Conservation (phyloP, 2,888 invertebrate species). For the Chesias legatella region DNA sequence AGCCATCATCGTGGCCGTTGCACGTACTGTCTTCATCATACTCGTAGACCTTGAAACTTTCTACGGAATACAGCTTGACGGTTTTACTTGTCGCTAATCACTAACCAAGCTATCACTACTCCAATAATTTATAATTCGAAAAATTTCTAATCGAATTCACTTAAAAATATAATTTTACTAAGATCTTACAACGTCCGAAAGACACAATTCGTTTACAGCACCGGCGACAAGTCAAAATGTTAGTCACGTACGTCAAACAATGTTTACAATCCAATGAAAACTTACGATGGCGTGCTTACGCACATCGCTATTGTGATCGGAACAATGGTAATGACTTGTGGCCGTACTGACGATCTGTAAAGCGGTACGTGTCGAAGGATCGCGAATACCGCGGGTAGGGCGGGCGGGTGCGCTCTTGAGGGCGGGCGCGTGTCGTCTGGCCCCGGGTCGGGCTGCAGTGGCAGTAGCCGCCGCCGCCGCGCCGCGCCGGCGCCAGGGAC, state of each 20-base stretch:
- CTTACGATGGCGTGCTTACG: slow-evolving; percentile 52
- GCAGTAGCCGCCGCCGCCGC: slow-evolving; percentile 70
- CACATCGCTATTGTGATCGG: slow-evolving; percentile 55
- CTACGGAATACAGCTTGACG: slow-evolving; percentile 79
- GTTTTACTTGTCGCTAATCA: slow-evolving; percentile 43
- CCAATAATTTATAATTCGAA: neutral
- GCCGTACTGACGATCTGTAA: slow-evolving; percentile 26
- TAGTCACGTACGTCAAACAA: slow-evolving; percentile 37
- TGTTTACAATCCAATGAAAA: slow-evolving; percentile 58
- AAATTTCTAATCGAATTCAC: neutral
- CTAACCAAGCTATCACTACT: slow-evolving; percentile 13
- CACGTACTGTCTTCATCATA: slow-evolving; percentile 70
- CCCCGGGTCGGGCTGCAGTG: slow-evolving; percentile 65
- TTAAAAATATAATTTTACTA: neutral
- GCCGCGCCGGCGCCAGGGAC: slow-evolving; percentile 79
- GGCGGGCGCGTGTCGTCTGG: slow-evolving; percentile 74
- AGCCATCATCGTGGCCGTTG: slow-evolving; percentile 68
- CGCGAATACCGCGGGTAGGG: slow-evolving; percentile 29
- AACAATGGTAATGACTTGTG: slow-evolving; percentile 53
- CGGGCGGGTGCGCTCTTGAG: slow-evolving; percentile 46
- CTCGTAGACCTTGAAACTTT: slow-evolving; percentile 76
- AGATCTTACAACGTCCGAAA: slow-evolving; percentile 13
- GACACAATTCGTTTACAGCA: slow-evolving; percentile 25
- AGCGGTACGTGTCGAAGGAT: slow-evolving; percentile 36
- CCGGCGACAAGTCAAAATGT: slow-evolving; percentile 30